Base-by-base conservation (phyloP, 1,140 invertebrate genomes). In the Chlorops oryzae region DNA sequence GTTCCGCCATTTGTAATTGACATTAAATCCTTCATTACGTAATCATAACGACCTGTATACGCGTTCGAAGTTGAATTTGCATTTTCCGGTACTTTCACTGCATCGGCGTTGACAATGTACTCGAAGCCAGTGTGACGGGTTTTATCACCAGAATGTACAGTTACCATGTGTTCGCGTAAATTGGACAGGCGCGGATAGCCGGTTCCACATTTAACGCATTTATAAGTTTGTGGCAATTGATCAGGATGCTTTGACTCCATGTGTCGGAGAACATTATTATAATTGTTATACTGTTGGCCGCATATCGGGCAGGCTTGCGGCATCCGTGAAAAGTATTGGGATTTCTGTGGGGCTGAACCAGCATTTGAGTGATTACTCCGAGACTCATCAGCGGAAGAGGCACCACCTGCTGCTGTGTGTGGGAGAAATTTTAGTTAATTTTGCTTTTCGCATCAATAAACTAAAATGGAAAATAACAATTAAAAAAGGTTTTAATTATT, bases 171-270 rank as follows among this genome's bases (percentile, higher is more conserved):
- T 45, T 72, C 69, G 5, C 70, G 59, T 21, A 72, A 53, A 40
- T 70, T 66, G 1, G 65, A 64, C 45, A 72, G 60, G 1, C 69
- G 48, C 13, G 69, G 69, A 59, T 64, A 72, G 15, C 69, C 69
- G 24, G 59, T 55, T 2, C 63, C 58, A 37, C 70, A 72, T 3
- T 61, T 57, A 18, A 68, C 63, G 45, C 70, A 72, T 34, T 70
- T 69, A 51, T 72, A 72, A 1, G 66, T 72, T 27, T 66, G 61
- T 6, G 70, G 70, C 35, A 72, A 47, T 46, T 72, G 71, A 39
- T 72, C 69, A 0, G 70, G 70, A 61, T 72, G 70, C 56, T 72
- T 72, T 5, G 69, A 70, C 41, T 72, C 70, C 70, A 72, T 72
- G 44, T 72, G 70, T 0, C 70, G 59, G 42, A 72, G 49, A 24